Percentiles rank a stretch among this genome's conserved stretches.
Conservation (phyloP, 1,140 invertebrate species). For the Diorhabda elongata region DNA sequence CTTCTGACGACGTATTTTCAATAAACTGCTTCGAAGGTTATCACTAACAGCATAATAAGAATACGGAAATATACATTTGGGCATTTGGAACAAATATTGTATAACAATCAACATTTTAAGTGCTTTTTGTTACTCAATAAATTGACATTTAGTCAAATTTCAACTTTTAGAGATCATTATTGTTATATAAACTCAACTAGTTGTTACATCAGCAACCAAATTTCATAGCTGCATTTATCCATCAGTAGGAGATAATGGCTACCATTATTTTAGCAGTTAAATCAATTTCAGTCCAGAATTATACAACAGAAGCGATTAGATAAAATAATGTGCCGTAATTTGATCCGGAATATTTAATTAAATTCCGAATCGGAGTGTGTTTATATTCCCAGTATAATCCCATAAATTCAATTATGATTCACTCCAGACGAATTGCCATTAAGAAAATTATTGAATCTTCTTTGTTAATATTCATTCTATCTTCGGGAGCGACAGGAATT, state of each 20-base stretch:
- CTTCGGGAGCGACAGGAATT: too few relatives aligned
- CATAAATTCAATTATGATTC: conserved; percentile 3
- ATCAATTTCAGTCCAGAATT: not conserved
- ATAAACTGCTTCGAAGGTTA: too few relatives aligned
- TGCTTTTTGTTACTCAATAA: too few relatives aligned
- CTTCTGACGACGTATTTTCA: too few relatives aligned
- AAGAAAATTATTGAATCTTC: not conserved
- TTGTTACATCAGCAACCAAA: too few relatives aligned
- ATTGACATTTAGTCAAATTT: too few relatives aligned
- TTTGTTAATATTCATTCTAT: not conserved
- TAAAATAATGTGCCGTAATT: conserved; percentile 1
- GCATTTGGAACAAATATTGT: too few relatives aligned
- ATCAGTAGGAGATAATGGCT: not conserved
- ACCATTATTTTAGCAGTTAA: not conserved
- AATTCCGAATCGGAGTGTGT: not conserved
- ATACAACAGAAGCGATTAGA: not conserved
- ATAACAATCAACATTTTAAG: too few relatives aligned
- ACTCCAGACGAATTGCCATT: not conserved
- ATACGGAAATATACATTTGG: too few relatives aligned
- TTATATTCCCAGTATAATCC: conserved; percentile 2
- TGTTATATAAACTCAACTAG: too few relatives aligned
- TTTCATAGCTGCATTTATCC: not conserved
- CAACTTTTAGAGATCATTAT: too few relatives aligned
- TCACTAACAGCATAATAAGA: too few relatives aligned
- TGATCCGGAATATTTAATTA: conserved; percentile 3